These are phyloP conservation scores for Neolamprologus tretocephalus DNA, from an alignment of 2,113 vertebrate species.

Conservation along the genomic window DNA sequence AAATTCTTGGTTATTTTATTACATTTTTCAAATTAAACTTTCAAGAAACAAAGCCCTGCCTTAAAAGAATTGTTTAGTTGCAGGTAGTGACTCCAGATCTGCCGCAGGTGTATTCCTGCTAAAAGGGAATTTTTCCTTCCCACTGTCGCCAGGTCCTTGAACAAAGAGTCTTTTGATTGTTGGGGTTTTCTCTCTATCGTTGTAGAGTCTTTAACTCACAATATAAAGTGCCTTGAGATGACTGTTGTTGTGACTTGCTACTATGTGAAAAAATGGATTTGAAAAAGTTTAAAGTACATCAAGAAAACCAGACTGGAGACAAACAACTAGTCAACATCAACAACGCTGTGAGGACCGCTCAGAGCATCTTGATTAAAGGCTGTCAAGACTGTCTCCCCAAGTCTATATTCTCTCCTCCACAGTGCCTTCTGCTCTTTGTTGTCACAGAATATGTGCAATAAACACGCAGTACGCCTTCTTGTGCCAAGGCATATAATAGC, in stretches of 20 bases:
- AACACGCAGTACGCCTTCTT: not conserved
- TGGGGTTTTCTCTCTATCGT: not conserved
- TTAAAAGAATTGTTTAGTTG: not conserved
- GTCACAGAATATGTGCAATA: slow-evolving; percentile 3
- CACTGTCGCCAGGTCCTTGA: not conserved
- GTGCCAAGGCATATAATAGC: not conserved
- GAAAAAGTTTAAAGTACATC: not conserved
- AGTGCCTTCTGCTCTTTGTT: not conserved
- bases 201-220: not conserved
- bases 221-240: not conserved
- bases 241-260: not conserved
- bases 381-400: not conserved
- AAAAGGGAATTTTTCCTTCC: not conserved
- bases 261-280: not conserved
- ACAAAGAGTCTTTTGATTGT: not conserved
- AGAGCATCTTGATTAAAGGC: slow-evolving; percentile 12
- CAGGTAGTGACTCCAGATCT: not conserved
- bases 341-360: not conserved
- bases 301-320: not conserved
- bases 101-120: not conserved
- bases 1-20: not conserved
- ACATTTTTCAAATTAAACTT: not conserved
- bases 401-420: not conserved
- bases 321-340: not conserved
- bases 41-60: not conserved